phyloP scores from a whole-genome alignment of 2,797 vertebrate species.

The Gallinago solitaria region DNA sequence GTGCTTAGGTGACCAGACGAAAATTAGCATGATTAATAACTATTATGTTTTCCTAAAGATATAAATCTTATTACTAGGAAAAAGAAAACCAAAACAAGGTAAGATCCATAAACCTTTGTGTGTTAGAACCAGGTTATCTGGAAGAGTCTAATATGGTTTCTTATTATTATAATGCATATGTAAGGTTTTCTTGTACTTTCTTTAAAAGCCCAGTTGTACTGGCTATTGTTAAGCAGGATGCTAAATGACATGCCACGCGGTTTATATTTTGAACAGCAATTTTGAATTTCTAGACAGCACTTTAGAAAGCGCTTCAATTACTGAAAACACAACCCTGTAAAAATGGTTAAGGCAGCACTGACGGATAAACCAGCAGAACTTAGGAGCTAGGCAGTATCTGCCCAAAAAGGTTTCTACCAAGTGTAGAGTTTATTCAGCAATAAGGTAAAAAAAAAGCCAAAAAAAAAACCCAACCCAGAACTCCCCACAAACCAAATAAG shows the following conservation, averaged over 20 bases:
- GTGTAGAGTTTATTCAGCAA: background rate
- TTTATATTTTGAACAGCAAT: background rate
- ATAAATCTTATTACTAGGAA: background rate
- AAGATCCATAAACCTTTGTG: background rate
- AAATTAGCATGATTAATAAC: background rate
- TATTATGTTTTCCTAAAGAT: background rate
- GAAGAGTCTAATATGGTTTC: rapidly evolving
- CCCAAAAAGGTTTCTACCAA: background rate
- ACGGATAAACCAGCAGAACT: background rate
- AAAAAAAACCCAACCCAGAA: no score
- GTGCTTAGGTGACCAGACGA: background rate
- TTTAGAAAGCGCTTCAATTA: background rate
- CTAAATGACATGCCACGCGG: rapidly evolving
- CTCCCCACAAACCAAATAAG: background rate
- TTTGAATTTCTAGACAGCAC: background rate
- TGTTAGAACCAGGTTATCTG: background rate
- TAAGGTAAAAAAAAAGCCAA: background rate
- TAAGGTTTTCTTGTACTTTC: background rate
- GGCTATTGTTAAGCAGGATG: background rate
- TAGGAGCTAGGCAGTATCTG: background rate
- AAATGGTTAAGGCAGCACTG: background rate
- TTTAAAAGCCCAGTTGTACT: background rate
- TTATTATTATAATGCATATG: rapidly evolving
- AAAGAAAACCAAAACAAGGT: background rate
- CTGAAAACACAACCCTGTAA: background rate